Evolutionary conservation across 2,888 invertebrate genomes (phyloP).

Genomic region (Plagodis pulveraria): DNA sequence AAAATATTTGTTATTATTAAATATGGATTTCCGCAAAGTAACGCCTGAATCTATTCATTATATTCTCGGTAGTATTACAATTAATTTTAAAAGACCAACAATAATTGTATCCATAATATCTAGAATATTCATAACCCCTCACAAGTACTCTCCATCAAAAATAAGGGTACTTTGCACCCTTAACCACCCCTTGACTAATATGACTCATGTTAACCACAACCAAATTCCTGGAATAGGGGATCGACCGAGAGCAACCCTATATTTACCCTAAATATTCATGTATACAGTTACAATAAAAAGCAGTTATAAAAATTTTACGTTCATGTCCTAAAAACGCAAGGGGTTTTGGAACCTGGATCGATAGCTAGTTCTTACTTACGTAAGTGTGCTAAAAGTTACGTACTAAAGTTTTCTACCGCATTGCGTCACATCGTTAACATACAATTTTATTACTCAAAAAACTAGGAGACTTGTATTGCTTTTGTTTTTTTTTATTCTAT

Average conservation of each 20-base stretch:
- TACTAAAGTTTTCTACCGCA: not conserved
- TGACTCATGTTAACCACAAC: slow-evolving; percentile 21
- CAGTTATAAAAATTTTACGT: no score
- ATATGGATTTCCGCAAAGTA: no score
- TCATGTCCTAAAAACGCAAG: not conserved
- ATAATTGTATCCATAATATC: no score
- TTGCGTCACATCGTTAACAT: not conserved
- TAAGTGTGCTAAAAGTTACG: not conserved
- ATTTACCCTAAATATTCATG: slow-evolving; percentile 2
- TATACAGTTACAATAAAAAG: no score
- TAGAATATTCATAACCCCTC: slow-evolving; percentile 5
- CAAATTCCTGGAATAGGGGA: slow-evolving; percentile 11
- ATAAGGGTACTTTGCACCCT: slow-evolving; percentile 12
- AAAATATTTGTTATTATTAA: no score
- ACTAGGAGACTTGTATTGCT: no score
- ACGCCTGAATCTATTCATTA: no score
- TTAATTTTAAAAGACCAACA: no score
- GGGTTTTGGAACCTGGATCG: not conserved
- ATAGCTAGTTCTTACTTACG: not conserved
- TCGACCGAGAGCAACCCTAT: slow-evolving; percentile 17
- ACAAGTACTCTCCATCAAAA: slow-evolving; percentile 3
- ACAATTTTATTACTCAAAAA: not conserved
- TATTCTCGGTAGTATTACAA: no score
- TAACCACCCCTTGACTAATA: slow-evolving; percentile 5
- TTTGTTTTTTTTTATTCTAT: no score